phyloP scores from a whole-genome alignment of 2,797 vertebrate genomes.

The Chelidonichthys spinosus region DNA sequence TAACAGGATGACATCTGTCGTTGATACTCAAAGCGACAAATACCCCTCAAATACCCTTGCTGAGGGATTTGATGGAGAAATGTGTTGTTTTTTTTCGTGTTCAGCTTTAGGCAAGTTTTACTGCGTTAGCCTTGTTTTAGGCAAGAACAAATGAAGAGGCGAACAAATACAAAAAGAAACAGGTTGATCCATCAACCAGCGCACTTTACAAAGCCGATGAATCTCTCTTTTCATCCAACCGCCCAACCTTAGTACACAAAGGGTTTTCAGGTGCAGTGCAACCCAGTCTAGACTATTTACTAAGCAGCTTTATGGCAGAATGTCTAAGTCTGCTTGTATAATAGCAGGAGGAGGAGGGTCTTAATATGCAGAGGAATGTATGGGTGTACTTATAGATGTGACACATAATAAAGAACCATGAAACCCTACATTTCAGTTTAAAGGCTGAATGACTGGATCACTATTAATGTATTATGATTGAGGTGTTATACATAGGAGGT shows the following conservation, averaged over 20 bases:
- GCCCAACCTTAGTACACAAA: slow-evolving; percentile 14
- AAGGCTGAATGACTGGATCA: background rate
- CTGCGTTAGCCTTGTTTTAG: slow-evolving; percentile 19
- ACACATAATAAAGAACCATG: background rate
- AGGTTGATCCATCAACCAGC: slow-evolving; percentile 3
- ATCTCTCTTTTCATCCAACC: slow-evolving; percentile 28
- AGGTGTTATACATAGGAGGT: background rate
- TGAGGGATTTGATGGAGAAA: slow-evolving; percentile 35
- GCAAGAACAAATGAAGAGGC: slow-evolving; percentile 2
- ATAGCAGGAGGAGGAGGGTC: background rate
- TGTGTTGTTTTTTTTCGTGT: slow-evolving; percentile 24
- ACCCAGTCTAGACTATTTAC: slow-evolving; percentile 1
- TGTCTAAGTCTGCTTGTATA: slow-evolving; percentile 5
- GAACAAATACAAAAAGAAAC: slow-evolving; percentile 8
- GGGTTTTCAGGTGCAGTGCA: slow-evolving; percentile 17
- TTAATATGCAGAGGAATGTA: slow-evolving; percentile 23
- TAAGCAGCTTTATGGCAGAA: slow-evolving; percentile 10
- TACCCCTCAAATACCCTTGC: slow-evolving; percentile 15
- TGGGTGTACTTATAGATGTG: background rate
- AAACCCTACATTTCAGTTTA: slow-evolving; percentile 3
- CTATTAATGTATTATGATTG: background rate
- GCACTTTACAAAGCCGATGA: slow-evolving; percentile 11
- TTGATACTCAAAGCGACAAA: slow-evolving; percentile 31
- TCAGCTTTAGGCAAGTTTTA: slow-evolving; percentile 16
- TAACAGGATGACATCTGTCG: slow-evolving; percentile 54